Evolutionary conservation across 2,113 vertebrate genomes (phyloP), one percentile per base, ranked within the genome.

Genomic region (Spea bombifrons): DNA sequence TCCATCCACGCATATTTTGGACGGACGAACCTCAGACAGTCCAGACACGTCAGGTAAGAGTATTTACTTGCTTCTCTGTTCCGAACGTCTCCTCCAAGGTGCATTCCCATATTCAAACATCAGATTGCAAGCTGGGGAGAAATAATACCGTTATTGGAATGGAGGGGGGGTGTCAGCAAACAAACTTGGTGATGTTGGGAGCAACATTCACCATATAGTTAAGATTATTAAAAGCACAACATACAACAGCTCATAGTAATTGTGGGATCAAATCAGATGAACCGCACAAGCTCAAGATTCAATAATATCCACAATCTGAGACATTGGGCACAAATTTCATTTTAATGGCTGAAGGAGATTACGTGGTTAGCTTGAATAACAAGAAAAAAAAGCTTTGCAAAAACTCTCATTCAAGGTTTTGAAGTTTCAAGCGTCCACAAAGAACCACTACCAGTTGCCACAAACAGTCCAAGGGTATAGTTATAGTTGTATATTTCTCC

Each of bases 1-100:
- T 97, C 94, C 30, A 99, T 97, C 97, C 97, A 99, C 0, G 97
- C 97, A 0, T 99, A 98, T n/a, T 99, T 93, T 0, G 95, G 94
- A 3, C 94, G 91, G 86, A 98, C 97, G 76, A 99, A 86, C 0
- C 95, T 91, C 13, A 99, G 88, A 81, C 97, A 99, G 88, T 95
- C 98, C 30, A 99, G 90, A 15, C 96, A 94, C 0, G 95, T 92
- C 46, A 99, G 91, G 76, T 94, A 98, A 71, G 96, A 97, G 88
- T n/a, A n/a, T 95, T 95, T 0, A 95, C 95, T 87, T 99, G 97
- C 30, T 97, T 97, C 90, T 97, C 91, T 90, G 0, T 96, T 96
- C 2, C 94, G 93, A 0, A 98, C 95, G 83, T 99, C 97, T 46
- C 96, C 89, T 73, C 97, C 95, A 50, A 99, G 90, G 49, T 97